These are phyloP conservation scores for Tiphia femorata DNA, from an alignment of 2,888 invertebrate species.

Conservation along the genomic window DNA sequence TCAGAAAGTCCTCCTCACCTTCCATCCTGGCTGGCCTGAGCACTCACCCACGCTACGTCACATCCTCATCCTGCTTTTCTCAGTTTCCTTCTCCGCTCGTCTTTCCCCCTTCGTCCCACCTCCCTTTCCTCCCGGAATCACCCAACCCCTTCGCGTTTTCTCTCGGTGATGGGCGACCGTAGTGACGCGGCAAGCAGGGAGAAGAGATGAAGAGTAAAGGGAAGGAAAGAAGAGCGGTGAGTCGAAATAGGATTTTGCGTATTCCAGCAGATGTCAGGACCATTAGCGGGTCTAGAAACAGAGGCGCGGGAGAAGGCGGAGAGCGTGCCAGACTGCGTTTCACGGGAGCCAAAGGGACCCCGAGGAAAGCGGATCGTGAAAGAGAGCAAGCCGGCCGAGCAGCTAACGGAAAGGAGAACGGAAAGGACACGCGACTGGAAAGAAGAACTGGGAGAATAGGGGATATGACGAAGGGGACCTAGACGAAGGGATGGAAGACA, in stretches of 20 bases:
- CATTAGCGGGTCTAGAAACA: constrained; percentile 55
- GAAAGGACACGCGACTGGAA: constrained; percentile 12
- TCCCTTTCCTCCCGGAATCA: constrained; percentile 21
- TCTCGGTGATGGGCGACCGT: constrained; percentile 2
- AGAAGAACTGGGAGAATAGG: constrained; percentile 9
- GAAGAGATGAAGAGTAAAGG: constrained; percentile 8
- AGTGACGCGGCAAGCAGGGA: constrained; percentile 9
- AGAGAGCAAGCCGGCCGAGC: constrained; percentile 22
- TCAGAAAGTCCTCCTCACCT: constrained; percentile 22
- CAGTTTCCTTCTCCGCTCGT: constrained; percentile 2
- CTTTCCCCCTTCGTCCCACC: constrained; percentile 10
- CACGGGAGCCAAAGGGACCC: constrained; percentile 32
- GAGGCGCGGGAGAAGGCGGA: constrained; percentile 39
- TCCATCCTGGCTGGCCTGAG: constrained; percentile 6
- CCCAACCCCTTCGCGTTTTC: not conserved
- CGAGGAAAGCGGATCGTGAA: constrained; percentile 29
- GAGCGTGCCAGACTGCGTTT: constrained; percentile 26
- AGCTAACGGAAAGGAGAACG: not conserved
- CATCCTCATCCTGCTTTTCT: not conserved
- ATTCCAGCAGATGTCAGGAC: constrained; percentile 66
- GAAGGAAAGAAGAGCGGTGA: constrained; percentile 34
- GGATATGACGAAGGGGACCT: constrained; percentile 12
- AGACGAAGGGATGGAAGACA: constrained; percentile 10
- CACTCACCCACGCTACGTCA: no score
- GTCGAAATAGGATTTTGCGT: constrained; percentile 66